phyloP scores from a whole-genome alignment of 1,140 invertebrate genomes.

The Ooceraea biroi region DNA sequence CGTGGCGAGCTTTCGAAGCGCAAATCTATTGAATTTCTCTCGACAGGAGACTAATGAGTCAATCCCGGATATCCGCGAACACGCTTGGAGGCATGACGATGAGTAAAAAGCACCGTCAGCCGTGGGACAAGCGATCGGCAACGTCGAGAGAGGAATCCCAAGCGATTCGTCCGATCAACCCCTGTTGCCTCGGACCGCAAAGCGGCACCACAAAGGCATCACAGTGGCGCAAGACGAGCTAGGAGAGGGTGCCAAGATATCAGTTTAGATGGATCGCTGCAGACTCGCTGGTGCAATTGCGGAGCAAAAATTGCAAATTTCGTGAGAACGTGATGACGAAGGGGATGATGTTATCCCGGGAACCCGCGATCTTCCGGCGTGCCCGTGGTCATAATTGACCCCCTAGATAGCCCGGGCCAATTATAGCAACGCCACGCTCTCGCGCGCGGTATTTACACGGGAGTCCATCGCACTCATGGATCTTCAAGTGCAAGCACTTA shows the following conservation, averaged over 20 bases:
- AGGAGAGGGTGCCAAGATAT: too few species aligned
- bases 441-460: constrained; percentile 42
- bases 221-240: too few species aligned
- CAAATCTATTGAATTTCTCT: background rate
- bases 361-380: constrained; percentile 9
- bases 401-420: constrained; percentile 50
- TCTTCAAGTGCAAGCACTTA: constrained; percentile 64
- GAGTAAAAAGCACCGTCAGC: background rate
- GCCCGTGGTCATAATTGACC: constrained; percentile 41
- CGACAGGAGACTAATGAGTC: background rate
- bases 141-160: background rate
- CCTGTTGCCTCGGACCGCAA: background rate
- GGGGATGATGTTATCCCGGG: too few species aligned
- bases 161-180: background rate
- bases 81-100: background rate
- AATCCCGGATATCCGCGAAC: background rate
- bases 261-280: too few species aligned
- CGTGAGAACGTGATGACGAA: background rate
- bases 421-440: constrained; percentile 54
- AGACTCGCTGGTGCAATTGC: too few species aligned
- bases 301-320: too few species aligned
- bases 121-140: background rate
- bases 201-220: background rate
- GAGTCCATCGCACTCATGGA: constrained; percentile 58
- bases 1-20: background rate